Evolutionary conservation across 2,888 invertebrate species (phyloP), one percentile per base, ranked within the genome.

Genomic region (Nemotelus nigrinus): DNA sequence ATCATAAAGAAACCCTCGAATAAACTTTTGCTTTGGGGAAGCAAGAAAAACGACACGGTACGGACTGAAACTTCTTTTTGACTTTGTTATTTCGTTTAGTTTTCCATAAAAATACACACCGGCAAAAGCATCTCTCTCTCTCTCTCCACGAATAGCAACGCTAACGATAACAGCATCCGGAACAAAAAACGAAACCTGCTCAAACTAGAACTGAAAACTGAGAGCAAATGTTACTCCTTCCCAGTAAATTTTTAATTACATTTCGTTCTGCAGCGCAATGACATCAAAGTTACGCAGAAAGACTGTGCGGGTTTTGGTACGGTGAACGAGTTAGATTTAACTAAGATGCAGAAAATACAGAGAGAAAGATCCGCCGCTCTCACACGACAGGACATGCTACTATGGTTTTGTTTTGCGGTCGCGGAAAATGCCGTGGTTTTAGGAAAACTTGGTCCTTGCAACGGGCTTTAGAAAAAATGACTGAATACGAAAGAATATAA

Each of bases 221-320:
- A 7, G 55, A 70, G 70, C 70, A 70, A 70, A 53, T 70, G 70
- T 70, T 70, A 55, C 70, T 53, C 53, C n/a, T 43, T 44, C 6
- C 53, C 43, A 53, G 55, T 70, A 70, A 70, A 70, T 70, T 70
- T 70, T 70, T 70, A 70, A 70, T 70, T 70, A 70, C 70, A 70
- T 70, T 70, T 70, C 55, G 43, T 70, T 41, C 41, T 70, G 70
- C 55, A 70, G 50, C 70, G 70, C 70, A 70, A 50, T 70, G 55
- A 55, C 70, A 70, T 70, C 70, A 70, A 70, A 43, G 53, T 39
- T 53, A 39, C n/a, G 5, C 50, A 6, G 43, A 7, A 70, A 55
- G 39, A 55, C 2, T 7, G 53, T n/a, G 53, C 3, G 53, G 6
- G 53, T 70, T 39, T 41, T 41, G 43, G 25, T 25, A 25, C 25